Percentiles rank a stretch among this genome's conserved stretches.
Evolutionary conservation across 2,888 invertebrate species (phyloP).

Genomic region (Dynastes maya): DNA sequence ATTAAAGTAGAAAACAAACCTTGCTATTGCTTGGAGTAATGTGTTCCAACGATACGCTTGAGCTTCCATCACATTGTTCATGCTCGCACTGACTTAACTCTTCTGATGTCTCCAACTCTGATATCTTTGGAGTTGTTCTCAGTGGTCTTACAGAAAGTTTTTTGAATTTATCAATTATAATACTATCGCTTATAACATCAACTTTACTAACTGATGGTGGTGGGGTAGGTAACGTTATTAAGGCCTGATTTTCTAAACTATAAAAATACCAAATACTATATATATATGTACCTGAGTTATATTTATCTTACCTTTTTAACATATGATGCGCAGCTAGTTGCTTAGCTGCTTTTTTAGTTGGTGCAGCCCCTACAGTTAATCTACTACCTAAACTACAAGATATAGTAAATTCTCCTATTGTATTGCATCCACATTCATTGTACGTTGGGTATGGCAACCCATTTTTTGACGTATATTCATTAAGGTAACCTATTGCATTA

Average conservation of each 20-base stretch:
- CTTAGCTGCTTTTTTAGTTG: constrained; percentile 22
- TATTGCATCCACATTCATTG: constrained; percentile 11
- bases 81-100: no score
- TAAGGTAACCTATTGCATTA: constrained; percentile 33
- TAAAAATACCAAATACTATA: not conserved
- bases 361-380: not conserved
- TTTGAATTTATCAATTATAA: not conserved
- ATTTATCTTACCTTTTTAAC: constrained; percentile 6
- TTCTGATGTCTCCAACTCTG: no score
- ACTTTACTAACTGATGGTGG: not conserved
- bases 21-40: no score
- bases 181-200: not conserved
- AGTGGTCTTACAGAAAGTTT: not conserved
- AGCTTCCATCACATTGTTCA: no score
- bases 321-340: constrained; percentile 25
- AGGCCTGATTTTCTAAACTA: not conserved
- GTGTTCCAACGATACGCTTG: no score
- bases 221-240: not conserved
- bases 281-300: not conserved
- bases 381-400: not conserved
- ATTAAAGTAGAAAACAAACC: no score
- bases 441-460: not conserved
- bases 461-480: constrained; percentile 24
- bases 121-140: not conserved
- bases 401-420: not conserved